These are phyloP conservation scores for Lydus trimaculatus DNA, from an alignment of 2,888 invertebrate species.

Conservation along the genomic window DNA sequence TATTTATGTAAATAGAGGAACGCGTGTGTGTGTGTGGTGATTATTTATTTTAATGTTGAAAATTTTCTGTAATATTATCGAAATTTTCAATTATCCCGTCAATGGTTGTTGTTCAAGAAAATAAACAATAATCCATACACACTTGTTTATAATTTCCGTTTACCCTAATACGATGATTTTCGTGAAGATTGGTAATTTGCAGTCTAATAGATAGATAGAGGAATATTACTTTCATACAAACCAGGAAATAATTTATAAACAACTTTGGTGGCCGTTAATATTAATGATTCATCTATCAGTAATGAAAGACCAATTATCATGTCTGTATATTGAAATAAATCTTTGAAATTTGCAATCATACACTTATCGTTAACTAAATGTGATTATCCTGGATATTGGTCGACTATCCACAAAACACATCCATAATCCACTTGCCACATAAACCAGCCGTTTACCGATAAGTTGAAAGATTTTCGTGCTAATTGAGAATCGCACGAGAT, in stretches of 20 bases:
- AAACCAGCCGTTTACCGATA: slow-evolving; percentile 41
- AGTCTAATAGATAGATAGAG: not conserved
- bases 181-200: not conserved
- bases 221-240: not conserved
- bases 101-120: too few relatives aligned
- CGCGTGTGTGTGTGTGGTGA: slow-evolving; percentile 31
- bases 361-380: not conserved
- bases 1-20: slow-evolving; percentile 34
- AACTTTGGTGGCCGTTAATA: not conserved
- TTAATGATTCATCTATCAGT: not conserved
- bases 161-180: not conserved
- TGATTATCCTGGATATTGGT: not conserved
- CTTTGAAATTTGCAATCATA: not conserved
- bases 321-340: not conserved
- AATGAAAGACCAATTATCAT: not conserved
- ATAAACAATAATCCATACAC: not conserved
- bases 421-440: slow-evolving; percentile 25
- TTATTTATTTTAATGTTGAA: slow-evolving; percentile 22
- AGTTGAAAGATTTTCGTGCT: slow-evolving; percentile 47
- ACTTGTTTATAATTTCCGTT: not conserved
- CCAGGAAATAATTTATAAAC: not conserved
- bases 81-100: slow-evolving; percentile 3
- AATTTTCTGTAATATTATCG: slow-evolving; percentile 19
- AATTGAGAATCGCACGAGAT: slow-evolving; percentile 52
- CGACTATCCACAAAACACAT: not conserved